Conservation (phyloP, 1,140 invertebrate species). For the Bombus superbus region DNA sequence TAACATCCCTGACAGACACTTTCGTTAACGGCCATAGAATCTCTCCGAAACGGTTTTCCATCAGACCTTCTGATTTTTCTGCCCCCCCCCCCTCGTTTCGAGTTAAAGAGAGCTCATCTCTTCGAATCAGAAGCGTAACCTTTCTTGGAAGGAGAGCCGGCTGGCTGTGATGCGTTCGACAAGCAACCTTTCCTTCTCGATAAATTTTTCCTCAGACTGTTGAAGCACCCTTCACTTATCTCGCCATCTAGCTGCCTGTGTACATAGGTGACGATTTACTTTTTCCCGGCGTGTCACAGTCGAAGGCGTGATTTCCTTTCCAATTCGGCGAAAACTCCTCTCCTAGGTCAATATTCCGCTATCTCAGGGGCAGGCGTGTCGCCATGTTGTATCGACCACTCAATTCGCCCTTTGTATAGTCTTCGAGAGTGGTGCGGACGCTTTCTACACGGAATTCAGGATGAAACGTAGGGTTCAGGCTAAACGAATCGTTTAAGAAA, state of each 20-base stretch:
- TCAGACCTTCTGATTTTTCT: background rate
- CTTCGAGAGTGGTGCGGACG: background rate
- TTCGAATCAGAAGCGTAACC: slow-evolving; percentile 22
- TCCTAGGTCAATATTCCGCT: slow-evolving; percentile 31
- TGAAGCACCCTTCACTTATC: slow-evolving; percentile 50
- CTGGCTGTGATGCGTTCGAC: slow-evolving; percentile 20
- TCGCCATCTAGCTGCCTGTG: slow-evolving; percentile 50
- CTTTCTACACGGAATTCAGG: background rate
- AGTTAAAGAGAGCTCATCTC: background rate
- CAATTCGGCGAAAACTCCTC: slow-evolving; percentile 34
- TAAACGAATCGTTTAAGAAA: background rate
- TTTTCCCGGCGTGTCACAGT: slow-evolving; percentile 26
- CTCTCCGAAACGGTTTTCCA: background rate
- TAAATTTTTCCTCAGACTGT: slow-evolving; percentile 27
- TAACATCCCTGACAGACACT: background rate
- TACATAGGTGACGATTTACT: slow-evolving; percentile 65
- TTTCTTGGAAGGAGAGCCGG: background rate
- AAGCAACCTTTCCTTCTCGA: slow-evolving; percentile 6
- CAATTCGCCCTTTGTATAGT: slow-evolving; percentile 13
- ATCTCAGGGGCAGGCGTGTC: background rate
- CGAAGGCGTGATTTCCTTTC: slow-evolving; percentile 48
- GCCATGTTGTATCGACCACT: slow-evolving; percentile 19
- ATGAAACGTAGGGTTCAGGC: background rate
- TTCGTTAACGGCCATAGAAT: background rate
- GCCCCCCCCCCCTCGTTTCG: no score